phyloP scores from a whole-genome alignment of 2,113 vertebrate species.

The Urocynchramus pylzowi region DNA sequence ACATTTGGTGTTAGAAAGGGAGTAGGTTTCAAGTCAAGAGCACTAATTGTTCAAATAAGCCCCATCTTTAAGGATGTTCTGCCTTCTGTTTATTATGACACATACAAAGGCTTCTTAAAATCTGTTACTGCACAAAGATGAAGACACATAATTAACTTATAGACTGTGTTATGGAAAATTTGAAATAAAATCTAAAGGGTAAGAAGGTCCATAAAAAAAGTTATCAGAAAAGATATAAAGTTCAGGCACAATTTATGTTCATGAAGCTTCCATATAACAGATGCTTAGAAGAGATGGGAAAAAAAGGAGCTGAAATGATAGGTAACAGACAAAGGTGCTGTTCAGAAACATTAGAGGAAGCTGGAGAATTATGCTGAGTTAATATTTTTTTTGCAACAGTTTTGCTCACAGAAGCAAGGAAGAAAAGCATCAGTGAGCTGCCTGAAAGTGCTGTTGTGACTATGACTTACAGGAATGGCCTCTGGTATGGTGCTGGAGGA shows the following conservation, averaged over 20 bases:
- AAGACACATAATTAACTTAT: neutral
- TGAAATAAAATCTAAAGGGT: neutral
- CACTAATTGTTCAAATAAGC: neutral
- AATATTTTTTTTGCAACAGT: slow-evolving; percentile 11
- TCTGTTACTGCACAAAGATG: neutral
- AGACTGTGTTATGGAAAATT: neutral
- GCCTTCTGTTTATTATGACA: neutral
- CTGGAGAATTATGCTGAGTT: slow-evolving; percentile 28
- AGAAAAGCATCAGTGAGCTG: neutral
- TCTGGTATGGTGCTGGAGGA: slow-evolving; percentile 82
- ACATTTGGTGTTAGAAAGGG: neutral
- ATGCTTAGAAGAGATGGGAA: neutral
- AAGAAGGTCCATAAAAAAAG: neutral
- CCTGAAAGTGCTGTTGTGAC: slow-evolving; percentile 26
- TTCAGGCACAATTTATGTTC: neutral
- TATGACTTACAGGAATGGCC: slow-evolving; percentile 92
- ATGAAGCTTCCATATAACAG: neutral
- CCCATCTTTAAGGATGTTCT: neutral
- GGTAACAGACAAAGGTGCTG: neutral
- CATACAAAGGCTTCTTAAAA: neutral
- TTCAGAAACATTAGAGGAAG: neutral
- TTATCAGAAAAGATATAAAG: neutral
- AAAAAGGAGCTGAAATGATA: slow-evolving; percentile 5
- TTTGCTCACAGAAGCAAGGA: slow-evolving; percentile 35
- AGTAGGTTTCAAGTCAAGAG: neutral